Conservation (phyloP, 2,113 vertebrate genomes). For the Dissostichus mawsoni region DNA sequence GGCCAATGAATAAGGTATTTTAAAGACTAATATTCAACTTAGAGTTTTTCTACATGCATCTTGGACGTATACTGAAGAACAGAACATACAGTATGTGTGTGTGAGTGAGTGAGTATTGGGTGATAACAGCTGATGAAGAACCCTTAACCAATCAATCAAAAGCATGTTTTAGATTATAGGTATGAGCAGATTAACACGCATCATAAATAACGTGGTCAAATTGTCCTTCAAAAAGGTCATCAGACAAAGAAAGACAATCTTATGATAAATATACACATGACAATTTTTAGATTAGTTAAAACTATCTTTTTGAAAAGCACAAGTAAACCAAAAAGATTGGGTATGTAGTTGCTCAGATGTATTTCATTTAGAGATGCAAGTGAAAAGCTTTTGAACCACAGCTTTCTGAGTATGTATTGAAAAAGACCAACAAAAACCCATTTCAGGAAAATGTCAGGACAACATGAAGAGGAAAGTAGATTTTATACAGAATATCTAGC, state of each 20-base stretch:
- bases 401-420: not conserved
- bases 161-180: not conserved
- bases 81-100: not conserved
- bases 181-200: not conserved
- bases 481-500: not conserved
- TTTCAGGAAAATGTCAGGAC: constrained; percentile 1
- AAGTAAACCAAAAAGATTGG: not conserved
- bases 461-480: not conserved
- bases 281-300: not conserved
- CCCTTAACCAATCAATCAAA: not conserved
- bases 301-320: not conserved
- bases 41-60: not conserved
- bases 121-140: not conserved
- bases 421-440: not conserved
- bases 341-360: not conserved
- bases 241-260: not conserved
- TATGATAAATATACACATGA: not conserved
- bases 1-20: not conserved
- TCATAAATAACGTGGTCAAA: too few species aligned
- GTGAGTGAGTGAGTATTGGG: not conserved
- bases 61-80: not conserved
- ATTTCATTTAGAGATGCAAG: not conserved
- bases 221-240: not conserved
- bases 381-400: constrained; percentile 7
- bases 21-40: not conserved